Evolutionary conservation across 2,888 invertebrate species (phyloP), one percentile per base, ranked within the genome.

Genomic region (Cheilosia scutellata): DNA sequence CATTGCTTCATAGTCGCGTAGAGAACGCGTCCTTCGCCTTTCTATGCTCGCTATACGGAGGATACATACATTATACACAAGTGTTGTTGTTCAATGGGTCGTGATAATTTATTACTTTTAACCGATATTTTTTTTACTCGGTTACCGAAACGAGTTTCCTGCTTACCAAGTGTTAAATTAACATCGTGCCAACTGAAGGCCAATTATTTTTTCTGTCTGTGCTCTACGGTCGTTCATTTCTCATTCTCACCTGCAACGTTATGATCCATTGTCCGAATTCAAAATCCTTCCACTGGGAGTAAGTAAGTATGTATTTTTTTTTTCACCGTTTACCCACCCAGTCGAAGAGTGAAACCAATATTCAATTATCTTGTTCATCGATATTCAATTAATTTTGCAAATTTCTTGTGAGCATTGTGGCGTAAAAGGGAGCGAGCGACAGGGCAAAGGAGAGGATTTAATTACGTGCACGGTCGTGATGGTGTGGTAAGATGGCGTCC

Each of bases 301-400:
- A 25, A 51, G 65, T 31, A 25, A 33, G 33, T 7, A 20, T 4
- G 6, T 40, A 20, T 20, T 42, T 29, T 27, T 31, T 16, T 37
- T 29, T 31, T 16, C 40, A 44, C 27, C 60, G n/a, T 49, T 13
- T 44, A 13, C 42, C 16, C 80, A 86, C 51, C 78, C 63, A 65
- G 63, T 63, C 53, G 62, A 47, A 71, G 76, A 86, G 65, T 57
- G 86, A 82, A 86, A 86, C 86, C 86, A 86, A 86, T 86, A 86
- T 82, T 86, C 82, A 82, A 86, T 86, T 86, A 82, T 82, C 82
- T 86, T 82, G 82, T 86, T 86, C 82, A 86, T 82, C 76, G 80
- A 86, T 86, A 86, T 86, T 86, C 82, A 86, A 86, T 86, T 86
- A 86, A 86, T 77, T 82, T 86, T 86, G 77, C 65, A 86, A 82